Evolutionary conservation across 2,113 vertebrate genomes (phyloP), one percentile per base, ranked within the genome.

Genomic region (Pterophyllum scalare): DNA sequence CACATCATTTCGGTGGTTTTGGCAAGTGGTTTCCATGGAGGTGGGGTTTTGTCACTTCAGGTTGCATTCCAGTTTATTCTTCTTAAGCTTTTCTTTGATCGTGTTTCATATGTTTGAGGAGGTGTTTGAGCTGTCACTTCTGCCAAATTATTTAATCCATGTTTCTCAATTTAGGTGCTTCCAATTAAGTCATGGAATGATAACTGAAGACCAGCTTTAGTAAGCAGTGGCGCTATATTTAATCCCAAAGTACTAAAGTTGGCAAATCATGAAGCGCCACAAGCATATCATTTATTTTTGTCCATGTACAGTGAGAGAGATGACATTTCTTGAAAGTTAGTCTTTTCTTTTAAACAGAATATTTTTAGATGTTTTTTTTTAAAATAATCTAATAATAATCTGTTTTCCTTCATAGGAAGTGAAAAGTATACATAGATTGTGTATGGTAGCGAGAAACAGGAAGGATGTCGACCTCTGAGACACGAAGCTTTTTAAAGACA

Each of bases 1-100:
- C 40, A 15, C 4, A 28, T 35, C 6, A 14, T 72, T 43, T 72
- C 46, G 6, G 81, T 75, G 90, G 92, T 88, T 93, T 88, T 93
- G 19, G 65, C 87, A 87, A 15, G 91, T 91, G 88, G 85, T 85
- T 87, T 80, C 5, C 3, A 57, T 40, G 4, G 20, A 74, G 74
- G 40, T 24, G 33, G 75, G 15, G 24, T 31, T 33, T 33, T 79
- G 4, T 54, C 33, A 20, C 46, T 43, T 60, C 7, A 65, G 6
- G 3, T 46, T 26, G 19, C 26, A 46, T 28, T 72, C 67, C 26
- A 72, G 67, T 33, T 1, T 72, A 28, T 40, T 54, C 4, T 5
- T 57, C 4, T n/a, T 56, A 14, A 31, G 15, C 40, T n/a, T 40
- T 20, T 3, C 26, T 40, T 64, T 78, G 28, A 56, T 31, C 38